phyloP scores from a whole-genome alignment of 1,140 invertebrate species.

The Magallana angulata region DNA sequence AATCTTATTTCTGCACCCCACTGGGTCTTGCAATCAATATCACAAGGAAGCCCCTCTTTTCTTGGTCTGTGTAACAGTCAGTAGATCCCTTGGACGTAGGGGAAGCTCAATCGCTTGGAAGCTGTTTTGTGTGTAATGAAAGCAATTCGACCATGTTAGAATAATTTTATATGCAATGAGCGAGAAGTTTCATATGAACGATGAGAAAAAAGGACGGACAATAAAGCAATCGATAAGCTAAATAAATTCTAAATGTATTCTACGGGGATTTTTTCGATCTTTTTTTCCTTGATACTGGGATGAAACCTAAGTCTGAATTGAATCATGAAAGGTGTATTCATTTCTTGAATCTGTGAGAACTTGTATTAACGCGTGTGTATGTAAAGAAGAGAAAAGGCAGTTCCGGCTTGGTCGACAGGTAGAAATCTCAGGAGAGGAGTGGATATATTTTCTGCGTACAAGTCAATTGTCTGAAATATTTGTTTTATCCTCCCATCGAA shows the following conservation, averaged over 20 bases:
- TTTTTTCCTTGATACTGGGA: background rate
- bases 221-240: slow-evolving; percentile 3
- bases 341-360: background rate
- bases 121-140: slow-evolving; percentile 1
- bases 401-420: background rate
- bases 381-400: background rate
- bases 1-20: background rate
- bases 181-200: background rate
- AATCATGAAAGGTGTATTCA: background rate
- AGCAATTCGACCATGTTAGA: slow-evolving; percentile 7
- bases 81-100: background rate
- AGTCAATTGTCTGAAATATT: background rate
- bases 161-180: slow-evolving; percentile 34
- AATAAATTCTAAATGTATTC: background rate
- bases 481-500: background rate
- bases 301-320: background rate
- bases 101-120: slow-evolving; percentile 7
- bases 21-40: background rate
- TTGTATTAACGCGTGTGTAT: background rate
- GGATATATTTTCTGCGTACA: background rate
- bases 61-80: background rate
- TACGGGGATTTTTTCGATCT: slow-evolving; percentile 8
- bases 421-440: background rate
- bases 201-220: background rate
- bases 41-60: background rate